Percentiles rank a stretch among this genome's conserved stretches.
Conservation (phyloP, 2,797 vertebrate species). For the Myioborus miniatus region DNA sequence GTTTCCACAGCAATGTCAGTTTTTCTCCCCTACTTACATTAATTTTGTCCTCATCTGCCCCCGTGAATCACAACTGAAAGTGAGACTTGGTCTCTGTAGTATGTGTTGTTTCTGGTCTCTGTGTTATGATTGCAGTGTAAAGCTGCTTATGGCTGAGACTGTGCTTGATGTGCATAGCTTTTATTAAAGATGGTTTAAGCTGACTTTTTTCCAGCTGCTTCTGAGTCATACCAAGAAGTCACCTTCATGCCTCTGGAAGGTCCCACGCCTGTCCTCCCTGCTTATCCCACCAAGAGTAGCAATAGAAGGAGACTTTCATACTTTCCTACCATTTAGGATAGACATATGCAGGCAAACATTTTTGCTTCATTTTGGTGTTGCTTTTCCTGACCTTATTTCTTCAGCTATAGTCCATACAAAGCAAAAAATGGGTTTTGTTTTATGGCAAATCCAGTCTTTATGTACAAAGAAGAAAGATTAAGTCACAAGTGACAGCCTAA, state of each 20-base stretch:
- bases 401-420: background rate
- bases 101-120: background rate
- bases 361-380: background rate
- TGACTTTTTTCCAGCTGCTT: background rate
- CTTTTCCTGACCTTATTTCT: background rate
- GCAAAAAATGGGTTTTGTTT: background rate
- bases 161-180: background rate
- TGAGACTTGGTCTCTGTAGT: conserved; percentile 4
- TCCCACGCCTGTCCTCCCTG: background rate
- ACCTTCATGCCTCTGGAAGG: background rate
- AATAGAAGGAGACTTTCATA: background rate
- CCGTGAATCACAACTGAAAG: conserved; percentile 38
- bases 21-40: conserved; percentile 24
- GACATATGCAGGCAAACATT: background rate
- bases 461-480: background rate
- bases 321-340: background rate
- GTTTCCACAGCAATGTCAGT: conserved; percentile 37
- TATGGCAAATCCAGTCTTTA: background rate
- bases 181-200: background rate
- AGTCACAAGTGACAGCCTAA: background rate
- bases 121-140: background rate
- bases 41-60: conserved; percentile 52
- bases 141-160: background rate
- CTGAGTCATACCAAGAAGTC: background rate
- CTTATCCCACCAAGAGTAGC: background rate